Percentiles rank a stretch among this genome's conserved stretches.
These are phyloP conservation scores for Coleophora deauratella DNA, from an alignment of 2,888 invertebrate species.

Conservation along the genomic window DNA sequence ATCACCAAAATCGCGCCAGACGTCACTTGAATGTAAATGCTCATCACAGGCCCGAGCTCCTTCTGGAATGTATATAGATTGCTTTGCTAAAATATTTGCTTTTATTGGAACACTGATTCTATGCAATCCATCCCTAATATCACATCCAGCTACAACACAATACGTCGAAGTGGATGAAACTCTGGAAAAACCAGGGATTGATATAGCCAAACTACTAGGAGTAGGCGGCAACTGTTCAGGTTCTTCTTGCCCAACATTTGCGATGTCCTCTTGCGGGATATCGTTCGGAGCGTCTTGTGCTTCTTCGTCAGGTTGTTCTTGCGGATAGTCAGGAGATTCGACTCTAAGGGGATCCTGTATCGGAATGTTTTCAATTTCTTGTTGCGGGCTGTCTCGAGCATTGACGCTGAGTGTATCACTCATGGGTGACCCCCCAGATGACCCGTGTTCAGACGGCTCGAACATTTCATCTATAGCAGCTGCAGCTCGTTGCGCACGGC, in stretches of 20 bases:
- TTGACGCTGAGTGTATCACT: too few relatives aligned
- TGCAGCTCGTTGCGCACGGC: not conserved
- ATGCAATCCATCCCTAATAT: not conserved
- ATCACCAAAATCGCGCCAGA: not conserved
- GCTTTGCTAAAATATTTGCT: not conserved
- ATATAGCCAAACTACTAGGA: not conserved
- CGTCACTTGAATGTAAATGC: not conserved
- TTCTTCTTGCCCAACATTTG: not conserved
- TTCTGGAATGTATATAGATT: not conserved
- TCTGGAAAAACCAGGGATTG: not conserved
- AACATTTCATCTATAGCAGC: not conserved
- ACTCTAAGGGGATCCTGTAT: not conserved
- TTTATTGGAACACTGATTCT: not conserved
- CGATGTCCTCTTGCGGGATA: not conserved
- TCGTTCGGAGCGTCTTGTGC: too few relatives aligned
- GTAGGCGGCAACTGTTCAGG: not conserved
- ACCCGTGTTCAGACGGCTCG: not conserved
- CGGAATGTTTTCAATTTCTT: too few relatives aligned
- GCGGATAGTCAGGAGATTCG: not conserved
- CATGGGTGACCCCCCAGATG: not conserved
- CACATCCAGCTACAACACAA: not conserved
- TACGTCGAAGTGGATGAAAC: not conserved
- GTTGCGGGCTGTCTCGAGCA: too few relatives aligned
- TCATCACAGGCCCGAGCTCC: not conserved
- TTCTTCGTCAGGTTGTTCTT: too few relatives aligned